These are phyloP conservation scores for Alces alces DNA, from an alignment of 2,113 vertebrate genomes.

Conservation along the genomic window DNA sequence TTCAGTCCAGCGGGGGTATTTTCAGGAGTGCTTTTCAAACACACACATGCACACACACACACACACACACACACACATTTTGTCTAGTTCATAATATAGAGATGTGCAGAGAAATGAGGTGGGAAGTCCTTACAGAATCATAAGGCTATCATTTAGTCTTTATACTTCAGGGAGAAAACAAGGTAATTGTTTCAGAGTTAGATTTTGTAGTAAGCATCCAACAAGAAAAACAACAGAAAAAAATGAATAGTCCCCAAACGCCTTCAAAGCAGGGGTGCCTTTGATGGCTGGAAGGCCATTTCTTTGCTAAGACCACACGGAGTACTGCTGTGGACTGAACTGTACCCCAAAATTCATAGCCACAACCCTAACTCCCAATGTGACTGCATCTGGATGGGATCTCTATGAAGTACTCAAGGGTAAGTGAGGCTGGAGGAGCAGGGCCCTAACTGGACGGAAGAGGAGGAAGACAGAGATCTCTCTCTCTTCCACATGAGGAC, in stretches of 20 bases:
- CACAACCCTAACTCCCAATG: background rate
- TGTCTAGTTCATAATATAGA: background rate
- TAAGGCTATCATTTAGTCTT: background rate
- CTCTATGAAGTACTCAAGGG: background rate
- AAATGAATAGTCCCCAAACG: background rate
- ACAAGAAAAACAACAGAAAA: background rate
- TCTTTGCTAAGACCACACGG: background rate
- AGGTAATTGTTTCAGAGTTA: background rate
- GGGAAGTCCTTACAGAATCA: background rate
- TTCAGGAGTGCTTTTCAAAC: constrained; percentile 28
- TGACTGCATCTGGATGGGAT: background rate
- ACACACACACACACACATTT: background rate
- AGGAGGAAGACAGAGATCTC: background rate
- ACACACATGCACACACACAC: background rate
- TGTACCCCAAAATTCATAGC: background rate
- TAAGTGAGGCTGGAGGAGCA: background rate
- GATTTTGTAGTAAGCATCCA: background rate
- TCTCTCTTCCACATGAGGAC: background rate
- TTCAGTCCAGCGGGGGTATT: constrained; percentile 12
- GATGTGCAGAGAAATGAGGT: background rate
- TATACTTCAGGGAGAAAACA: background rate
- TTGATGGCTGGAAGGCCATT: background rate
- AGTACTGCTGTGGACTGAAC: background rate
- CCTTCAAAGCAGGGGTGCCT: background rate
- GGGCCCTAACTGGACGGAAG: background rate